Evolutionary conservation across 2,113 vertebrate species (phyloP).

Genomic region (Protobothrops flavoviridis): DNA sequence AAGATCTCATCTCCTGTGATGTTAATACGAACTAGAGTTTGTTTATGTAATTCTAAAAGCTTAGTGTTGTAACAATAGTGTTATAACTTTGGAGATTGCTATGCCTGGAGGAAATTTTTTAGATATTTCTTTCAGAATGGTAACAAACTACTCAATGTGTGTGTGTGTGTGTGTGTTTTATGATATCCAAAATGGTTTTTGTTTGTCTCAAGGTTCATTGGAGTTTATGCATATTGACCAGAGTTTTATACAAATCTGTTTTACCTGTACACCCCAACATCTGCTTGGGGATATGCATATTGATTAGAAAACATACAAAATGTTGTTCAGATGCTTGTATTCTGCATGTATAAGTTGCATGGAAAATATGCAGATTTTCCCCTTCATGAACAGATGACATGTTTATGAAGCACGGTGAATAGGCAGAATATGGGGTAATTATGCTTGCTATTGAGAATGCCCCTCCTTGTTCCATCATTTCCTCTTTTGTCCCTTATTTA

Average conservation of each 20-base stretch:
- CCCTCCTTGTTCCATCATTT: background rate
- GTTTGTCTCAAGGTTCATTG: background rate
- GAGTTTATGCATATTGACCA: background rate
- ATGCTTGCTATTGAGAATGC: background rate
- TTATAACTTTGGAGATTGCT: background rate
- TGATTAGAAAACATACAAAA: background rate
- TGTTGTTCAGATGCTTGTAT: background rate
- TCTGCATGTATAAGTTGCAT: background rate
- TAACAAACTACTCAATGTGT: background rate
- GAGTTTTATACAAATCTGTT: background rate
- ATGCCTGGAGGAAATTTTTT: background rate
- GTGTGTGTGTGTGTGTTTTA: background rate
- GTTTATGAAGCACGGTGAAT: background rate
- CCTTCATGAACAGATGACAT: background rate
- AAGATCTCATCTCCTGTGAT: background rate
- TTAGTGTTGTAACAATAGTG: background rate
- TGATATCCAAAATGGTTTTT: background rate
- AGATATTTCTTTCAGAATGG: background rate
- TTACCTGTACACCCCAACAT: background rate
- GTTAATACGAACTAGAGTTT: background rate
- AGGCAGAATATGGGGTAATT: background rate
- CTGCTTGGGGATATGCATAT: background rate
- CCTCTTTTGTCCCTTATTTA: background rate
- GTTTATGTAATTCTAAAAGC: background rate
- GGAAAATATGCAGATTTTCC: background rate